Evolutionary conservation across 2,113 vertebrate genomes (phyloP).

Genomic region (Spea bombifrons): DNA sequence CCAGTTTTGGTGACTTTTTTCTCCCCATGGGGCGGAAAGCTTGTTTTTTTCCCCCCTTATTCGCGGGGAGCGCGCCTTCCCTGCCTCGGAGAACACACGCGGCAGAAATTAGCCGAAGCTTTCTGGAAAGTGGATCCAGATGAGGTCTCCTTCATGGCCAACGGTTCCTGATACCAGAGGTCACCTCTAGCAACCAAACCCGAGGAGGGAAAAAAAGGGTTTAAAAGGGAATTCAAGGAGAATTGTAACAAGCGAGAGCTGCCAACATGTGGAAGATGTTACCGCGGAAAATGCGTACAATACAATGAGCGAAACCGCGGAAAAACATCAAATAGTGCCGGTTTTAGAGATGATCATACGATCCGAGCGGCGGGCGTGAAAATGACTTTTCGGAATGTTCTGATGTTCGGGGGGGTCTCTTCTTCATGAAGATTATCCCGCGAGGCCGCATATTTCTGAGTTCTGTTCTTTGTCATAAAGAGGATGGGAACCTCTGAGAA

Average conservation of each 20-base stretch:
- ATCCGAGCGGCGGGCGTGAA: not conserved
- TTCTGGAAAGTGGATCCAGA: slow-evolving; percentile 38
- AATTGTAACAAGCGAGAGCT: slow-evolving; percentile 15
- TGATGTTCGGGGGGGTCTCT: not conserved
- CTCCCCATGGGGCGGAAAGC: too few species aligned
- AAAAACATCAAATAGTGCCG: not conserved
- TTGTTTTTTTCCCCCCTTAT: too few species aligned
- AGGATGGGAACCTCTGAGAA: not conserved
- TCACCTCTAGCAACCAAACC: slow-evolving; percentile 13
- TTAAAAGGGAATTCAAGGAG: slow-evolving; percentile 18
- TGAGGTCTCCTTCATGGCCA: slow-evolving; percentile 14
- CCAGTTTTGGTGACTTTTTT: too few species aligned
- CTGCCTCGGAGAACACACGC: not conserved
- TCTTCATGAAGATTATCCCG: not conserved
- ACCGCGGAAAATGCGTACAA: not conserved
- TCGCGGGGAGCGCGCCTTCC: not conserved
- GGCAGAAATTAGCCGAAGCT: slow-evolving; percentile 20
- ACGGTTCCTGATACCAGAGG: not conserved
- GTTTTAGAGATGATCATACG: not conserved
- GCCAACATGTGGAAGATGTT: slow-evolving; percentile 34
- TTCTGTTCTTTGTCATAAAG: not conserved
- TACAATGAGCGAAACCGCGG: not conserved
- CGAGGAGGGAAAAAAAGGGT: slow-evolving; percentile 4
- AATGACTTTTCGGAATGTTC: not conserved
- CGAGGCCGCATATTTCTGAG: not conserved